Conservation (phyloP, 64 coral and sea anemone species). For the Actinia equina region DNA sequence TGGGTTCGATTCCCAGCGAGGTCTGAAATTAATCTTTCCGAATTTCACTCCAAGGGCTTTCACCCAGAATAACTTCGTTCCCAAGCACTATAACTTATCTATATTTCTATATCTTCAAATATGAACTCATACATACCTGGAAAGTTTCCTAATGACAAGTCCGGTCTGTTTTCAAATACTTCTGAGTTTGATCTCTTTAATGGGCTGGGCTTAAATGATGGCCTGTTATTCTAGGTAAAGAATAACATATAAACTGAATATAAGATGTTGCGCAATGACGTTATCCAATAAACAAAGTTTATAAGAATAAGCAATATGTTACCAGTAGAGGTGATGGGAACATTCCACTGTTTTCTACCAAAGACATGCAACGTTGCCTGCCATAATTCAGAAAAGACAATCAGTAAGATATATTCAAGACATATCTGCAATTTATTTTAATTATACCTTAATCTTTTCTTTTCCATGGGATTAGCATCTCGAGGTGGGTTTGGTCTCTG, state of each 20-base stretch:
- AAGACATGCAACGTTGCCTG: constrained; percentile 78
- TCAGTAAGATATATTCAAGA: not conserved
- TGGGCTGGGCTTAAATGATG: constrained; percentile 7
- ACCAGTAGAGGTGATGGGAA: constrained; percentile 41
- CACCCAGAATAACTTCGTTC: too few species aligned
- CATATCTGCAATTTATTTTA: not conserved
- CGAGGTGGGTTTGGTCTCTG: constrained; percentile 91
- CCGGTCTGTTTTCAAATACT: constrained; percentile 30
- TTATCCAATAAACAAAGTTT: too few species aligned
- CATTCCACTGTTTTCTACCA: constrained; percentile 37
- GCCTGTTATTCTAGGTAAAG: not conserved
- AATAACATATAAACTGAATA: not conserved
- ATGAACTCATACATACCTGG: not conserved
- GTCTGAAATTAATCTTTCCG: too few species aligned
- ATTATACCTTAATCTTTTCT: constrained; percentile 83
- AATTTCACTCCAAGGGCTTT: too few species aligned
- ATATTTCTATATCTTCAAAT: too few species aligned
- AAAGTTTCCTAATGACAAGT: not conserved
- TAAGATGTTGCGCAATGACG: not conserved
- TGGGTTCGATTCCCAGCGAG: too few species aligned
- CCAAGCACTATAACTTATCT: too few species aligned
- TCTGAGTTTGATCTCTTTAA: constrained; percentile 37
- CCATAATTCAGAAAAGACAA: not conserved
- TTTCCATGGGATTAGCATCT: constrained; percentile 81
- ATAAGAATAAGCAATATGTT: not conserved